Conservation (phyloP, 2,888 invertebrate species). For the Resseliella maxima region DNA sequence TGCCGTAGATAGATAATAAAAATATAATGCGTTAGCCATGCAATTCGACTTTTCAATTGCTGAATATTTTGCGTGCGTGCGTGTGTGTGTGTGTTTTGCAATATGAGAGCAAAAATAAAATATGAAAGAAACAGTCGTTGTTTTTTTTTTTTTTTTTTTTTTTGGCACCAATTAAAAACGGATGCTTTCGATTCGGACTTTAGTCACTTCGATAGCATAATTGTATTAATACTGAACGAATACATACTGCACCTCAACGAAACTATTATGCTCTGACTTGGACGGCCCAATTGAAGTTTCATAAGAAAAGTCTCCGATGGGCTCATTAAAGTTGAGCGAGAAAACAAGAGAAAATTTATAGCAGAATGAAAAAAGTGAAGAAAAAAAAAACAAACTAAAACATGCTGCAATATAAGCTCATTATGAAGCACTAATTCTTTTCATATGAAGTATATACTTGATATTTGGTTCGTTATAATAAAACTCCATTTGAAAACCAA, state of each 20-base stretch:
- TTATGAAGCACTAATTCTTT: neutral
- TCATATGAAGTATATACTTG: neutral
- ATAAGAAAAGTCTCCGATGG: neutral
- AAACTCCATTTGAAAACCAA: neutral
- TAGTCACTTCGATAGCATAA: neutral
- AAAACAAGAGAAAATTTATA: conserved; percentile 2
- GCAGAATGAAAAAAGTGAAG: too few relatives aligned
- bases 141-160: too few relatives aligned
- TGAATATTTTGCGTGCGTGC: neutral
- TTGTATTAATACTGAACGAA: conserved; percentile 32
- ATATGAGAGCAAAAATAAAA: neutral
- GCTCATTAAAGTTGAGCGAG: conserved; percentile 1
- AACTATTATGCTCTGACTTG: neutral
- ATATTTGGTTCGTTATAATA: neutral
- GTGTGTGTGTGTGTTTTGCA: neutral
- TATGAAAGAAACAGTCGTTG: too few relatives aligned
- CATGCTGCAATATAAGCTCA: conserved; percentile 17
- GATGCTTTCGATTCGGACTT: conserved; percentile 9
- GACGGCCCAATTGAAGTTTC: neutral
- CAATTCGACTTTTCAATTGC: neutral
- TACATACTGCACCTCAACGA: neutral
- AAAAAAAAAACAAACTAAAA: neutral
- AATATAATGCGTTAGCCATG: conserved; percentile 4
- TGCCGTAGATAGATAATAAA: neutral
- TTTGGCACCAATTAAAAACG: conserved; percentile 32